Conservation (phyloP, 1,140 invertebrate genomes). For the Scaptomyza hsui region DNA sequence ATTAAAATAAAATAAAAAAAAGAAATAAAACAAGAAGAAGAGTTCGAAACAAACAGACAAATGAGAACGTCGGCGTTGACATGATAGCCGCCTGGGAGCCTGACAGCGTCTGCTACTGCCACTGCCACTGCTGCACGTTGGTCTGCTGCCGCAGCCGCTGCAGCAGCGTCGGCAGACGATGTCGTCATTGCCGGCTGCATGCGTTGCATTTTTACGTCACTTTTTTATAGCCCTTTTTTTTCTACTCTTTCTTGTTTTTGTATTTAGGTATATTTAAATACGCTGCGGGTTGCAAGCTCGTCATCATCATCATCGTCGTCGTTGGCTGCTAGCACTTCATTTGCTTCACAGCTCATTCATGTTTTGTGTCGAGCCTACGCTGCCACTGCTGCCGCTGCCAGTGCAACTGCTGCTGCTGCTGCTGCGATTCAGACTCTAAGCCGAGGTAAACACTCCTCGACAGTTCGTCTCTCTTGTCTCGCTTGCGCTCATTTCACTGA, state of each 20-base stretch:
- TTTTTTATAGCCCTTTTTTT: slow-evolving; percentile 24
- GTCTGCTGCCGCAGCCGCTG: slow-evolving; percentile 28
- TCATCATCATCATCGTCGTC: not conserved
- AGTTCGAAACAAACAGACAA: slow-evolving; percentile 67
- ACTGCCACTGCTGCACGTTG: slow-evolving; percentile 50
- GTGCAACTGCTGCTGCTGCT: not conserved
- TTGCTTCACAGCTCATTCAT: slow-evolving; percentile 83
- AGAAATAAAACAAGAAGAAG: slow-evolving; percentile 43
- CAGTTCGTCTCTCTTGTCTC: slow-evolving; percentile 27
- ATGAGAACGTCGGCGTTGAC: slow-evolving; percentile 76
- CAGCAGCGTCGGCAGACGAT: slow-evolving; percentile 33
- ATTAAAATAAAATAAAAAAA: slow-evolving; percentile 54
- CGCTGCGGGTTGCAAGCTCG: slow-evolving; percentile 74
- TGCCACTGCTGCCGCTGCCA: slow-evolving; percentile 1
- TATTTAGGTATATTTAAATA: slow-evolving; percentile 75
- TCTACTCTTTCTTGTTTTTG: slow-evolving; percentile 14
- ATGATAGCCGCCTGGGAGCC: slow-evolving; percentile 64
- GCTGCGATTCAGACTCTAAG: slow-evolving; percentile 57
- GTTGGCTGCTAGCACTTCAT: slow-evolving; percentile 72
- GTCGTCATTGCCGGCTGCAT: slow-evolving; percentile 57
- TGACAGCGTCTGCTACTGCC: slow-evolving; percentile 55
- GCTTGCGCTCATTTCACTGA: slow-evolving; percentile 57
- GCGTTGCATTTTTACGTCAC: slow-evolving; percentile 68
- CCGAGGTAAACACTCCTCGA: slow-evolving; percentile 73
- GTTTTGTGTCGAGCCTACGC: slow-evolving; percentile 67